Base-by-base conservation (phyloP, 2,113 vertebrate genomes). In the Tachysurus vachellii region DNA sequence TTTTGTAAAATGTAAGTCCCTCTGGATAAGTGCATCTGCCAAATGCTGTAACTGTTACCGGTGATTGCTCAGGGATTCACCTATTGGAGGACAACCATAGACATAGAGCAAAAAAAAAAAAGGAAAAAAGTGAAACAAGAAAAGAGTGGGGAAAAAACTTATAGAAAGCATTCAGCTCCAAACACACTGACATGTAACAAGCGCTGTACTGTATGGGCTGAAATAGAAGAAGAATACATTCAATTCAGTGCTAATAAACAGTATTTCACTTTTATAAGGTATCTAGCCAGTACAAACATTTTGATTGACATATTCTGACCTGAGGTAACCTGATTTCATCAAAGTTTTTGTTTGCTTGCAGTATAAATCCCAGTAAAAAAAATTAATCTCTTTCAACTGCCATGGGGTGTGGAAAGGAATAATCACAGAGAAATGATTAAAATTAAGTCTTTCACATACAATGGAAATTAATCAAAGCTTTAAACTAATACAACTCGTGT, bases 391-490 rank as follows among this genome's bases (percentile, higher is more conserved):
- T 36, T 80, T 86, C 73, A 44, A 21, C 31, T 71, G 73, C 53
- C 62, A 80, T 71, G 11, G 59, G 14, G 66, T 50, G 47, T 84
- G 54, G 54, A 89, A 79, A 86, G 54, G 23, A 23, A 80, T 86
- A 54, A 53, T 44, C 14, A 26, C 36, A 54, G 21, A 28, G 81
- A 77, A 84, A 23, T 84, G 85, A 86, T 81, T 84, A 73, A 59
- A 80, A 73, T 36, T 68, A 84, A 86, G 1, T 50, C 81, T 73
- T 73, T 86, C 47, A 57, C 59, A 57, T 81, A 84, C 80, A 84
- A 23, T 19, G 11, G 21, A 70, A 66, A 81, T 87, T 66, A 71
- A 80, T 85, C 61, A 89, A 50, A 84, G 71, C 54, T 28, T 47
- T 62, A 71, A 71, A 85, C 26, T 53, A 64, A 86, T 64, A 83